These are phyloP conservation scores for Drosophila tani DNA, from an alignment of 1,140 invertebrate genomes.

Conservation along the genomic window DNA sequence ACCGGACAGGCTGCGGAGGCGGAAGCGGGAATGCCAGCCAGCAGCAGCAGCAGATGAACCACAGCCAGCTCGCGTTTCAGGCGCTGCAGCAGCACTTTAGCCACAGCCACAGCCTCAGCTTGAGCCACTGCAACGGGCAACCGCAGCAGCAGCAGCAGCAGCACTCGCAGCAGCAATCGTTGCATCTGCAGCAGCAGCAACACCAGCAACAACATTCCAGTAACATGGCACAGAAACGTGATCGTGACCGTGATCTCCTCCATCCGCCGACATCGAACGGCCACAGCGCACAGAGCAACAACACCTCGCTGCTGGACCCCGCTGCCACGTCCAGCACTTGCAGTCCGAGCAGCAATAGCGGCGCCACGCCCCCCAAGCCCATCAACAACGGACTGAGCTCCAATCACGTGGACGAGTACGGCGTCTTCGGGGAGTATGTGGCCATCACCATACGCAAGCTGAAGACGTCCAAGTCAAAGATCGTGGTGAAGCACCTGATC, in stretches of 20 bases:
- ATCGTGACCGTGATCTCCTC: constrained; percentile 81
- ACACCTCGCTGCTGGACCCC: constrained; percentile 58
- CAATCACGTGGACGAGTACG: constrained; percentile 77
- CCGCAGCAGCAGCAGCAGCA: constrained; percentile 25
- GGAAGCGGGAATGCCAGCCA: constrained; percentile 17
- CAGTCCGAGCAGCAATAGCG: constrained; percentile 50
- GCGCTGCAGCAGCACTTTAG: constrained; percentile 71
- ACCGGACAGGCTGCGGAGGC: constrained; percentile 8
- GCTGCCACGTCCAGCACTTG: constrained; percentile 38
- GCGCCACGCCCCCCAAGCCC: constrained; percentile 49
- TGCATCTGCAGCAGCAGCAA: constrained; percentile 54
- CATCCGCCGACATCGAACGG: constrained; percentile 47
- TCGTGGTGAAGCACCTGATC: constrained; percentile 80
- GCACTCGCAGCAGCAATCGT: constrained; percentile 30
- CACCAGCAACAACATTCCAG: constrained; percentile 77
- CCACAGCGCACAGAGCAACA: constrained; percentile 35
- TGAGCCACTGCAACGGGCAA: constrained; percentile 46
- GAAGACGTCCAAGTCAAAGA: constrained; percentile 81
- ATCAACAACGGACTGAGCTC: constrained; percentile 32
- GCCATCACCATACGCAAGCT: constrained; percentile 82
- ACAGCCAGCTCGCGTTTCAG: constrained; percentile 77
- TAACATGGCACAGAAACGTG: constrained; percentile 81
- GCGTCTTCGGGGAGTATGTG: constrained; percentile 81
- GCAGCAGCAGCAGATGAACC: constrained; percentile 67
- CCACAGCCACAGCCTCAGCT: constrained; percentile 63